Percentiles rank a stretch among this genome's conserved stretches.
Evolutionary conservation across 1,140 invertebrate genomes (phyloP).

Genomic region (Bombus picipes): DNA sequence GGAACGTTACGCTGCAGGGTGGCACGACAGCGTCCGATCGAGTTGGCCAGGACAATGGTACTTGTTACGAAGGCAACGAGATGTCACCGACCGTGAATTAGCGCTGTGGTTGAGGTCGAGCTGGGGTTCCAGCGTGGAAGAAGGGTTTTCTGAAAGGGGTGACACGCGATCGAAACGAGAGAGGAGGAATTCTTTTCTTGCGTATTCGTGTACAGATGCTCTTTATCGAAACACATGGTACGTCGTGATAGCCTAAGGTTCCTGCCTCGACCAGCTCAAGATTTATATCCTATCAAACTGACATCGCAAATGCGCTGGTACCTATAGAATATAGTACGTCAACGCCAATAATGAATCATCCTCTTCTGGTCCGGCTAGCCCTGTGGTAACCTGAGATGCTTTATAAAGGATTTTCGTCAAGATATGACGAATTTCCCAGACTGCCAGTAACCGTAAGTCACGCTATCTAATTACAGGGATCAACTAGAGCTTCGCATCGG

Average conservation of each 20-base stretch:
- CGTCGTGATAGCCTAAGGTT: conserved; percentile 20
- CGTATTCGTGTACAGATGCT: conserved; percentile 62
- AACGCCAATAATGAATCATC: conserved; percentile 64
- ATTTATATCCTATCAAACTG: conserved; percentile 58
- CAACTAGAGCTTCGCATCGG: conserved; percentile 35
- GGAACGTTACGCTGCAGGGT: conserved; percentile 45
- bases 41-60: conserved; percentile 76
- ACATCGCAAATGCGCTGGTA: conserved; percentile 5
- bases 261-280: conserved; percentile 14
- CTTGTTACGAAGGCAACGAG: conserved; percentile 79
- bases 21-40: conserved; percentile 64
- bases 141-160: conserved; percentile 60
- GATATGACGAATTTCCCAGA: conserved; percentile 64
- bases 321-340: neutral
- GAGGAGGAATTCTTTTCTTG: conserved; percentile 61
- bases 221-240: conserved; percentile 64
- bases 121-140: conserved; percentile 17
- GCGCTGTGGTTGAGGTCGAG: conserved; percentile 68
- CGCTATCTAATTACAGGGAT: conserved; percentile 65
- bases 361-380: conserved; percentile 31
- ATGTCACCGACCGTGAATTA: conserved; percentile 80
- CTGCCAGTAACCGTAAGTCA: conserved; percentile 48
- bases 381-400: conserved; percentile 70
- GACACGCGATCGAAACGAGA: conserved; percentile 16
- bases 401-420: conserved; percentile 68